Conservation (phyloP, 2,888 invertebrate genomes). For the Autographa gamma region DNA sequence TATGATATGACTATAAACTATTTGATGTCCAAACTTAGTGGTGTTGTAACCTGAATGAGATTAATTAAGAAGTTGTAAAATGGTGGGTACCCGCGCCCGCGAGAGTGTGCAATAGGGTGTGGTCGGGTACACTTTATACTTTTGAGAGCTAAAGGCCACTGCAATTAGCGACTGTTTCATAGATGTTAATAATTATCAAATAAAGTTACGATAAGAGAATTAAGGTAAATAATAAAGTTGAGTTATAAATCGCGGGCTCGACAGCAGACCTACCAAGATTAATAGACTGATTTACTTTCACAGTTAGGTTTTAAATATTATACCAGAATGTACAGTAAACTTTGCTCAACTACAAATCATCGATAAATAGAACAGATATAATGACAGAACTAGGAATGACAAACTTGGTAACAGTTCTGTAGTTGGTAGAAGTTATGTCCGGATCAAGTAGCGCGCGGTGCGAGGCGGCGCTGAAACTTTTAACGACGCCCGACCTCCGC, state of each 20-base stretch:
- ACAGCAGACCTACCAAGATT: no score
- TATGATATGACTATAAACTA: background rate
- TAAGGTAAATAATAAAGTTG: no score
- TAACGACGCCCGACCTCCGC: slow-evolving; percentile 35
- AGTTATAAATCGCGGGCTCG: no score
- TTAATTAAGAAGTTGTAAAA: background rate
- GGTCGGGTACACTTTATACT: no score
- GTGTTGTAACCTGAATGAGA: background rate
- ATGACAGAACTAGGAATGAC: slow-evolving; percentile 22
- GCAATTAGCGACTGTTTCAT: no score
- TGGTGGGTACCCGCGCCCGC: background rate
- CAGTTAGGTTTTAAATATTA: no score
- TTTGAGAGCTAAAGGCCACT: no score
- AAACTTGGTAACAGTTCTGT: slow-evolving; percentile 9
- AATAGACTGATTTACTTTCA: no score
- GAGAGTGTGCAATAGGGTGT: no score
- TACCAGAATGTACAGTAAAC: background rate
- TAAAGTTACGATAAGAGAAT: no score
- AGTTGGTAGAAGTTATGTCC: slow-evolving; percentile 17
- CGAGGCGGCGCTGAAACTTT: slow-evolving; percentile 34
- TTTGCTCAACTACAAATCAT: background rate
- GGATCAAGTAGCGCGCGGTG: slow-evolving; percentile 24
- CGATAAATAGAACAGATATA: background rate
- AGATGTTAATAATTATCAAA: no score
- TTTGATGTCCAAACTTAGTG: background rate